Percentiles rank a stretch among this genome's conserved stretches.
These are phyloP conservation scores for Ophioderma brevispina DNA, from an alignment of 35 echinoderm and acorn worm species.

Conservation along the genomic window DNA sequence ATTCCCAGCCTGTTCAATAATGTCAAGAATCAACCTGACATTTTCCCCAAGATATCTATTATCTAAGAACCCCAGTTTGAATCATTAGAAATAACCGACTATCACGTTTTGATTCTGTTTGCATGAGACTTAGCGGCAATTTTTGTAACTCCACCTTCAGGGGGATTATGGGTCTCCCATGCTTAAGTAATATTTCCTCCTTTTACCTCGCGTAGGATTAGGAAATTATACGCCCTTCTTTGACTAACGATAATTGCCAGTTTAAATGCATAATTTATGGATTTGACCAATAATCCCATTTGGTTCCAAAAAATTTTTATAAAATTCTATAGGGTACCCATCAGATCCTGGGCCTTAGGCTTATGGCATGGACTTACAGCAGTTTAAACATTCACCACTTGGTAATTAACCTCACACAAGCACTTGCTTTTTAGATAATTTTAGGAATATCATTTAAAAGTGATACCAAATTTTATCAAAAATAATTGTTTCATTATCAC, in stretches of 20 bases:
- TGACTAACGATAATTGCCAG: constrained; percentile 1
- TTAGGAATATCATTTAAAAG: constrained; percentile 3
- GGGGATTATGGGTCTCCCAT: not conserved
- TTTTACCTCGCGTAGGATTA: not conserved
- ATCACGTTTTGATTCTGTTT: not conserved
- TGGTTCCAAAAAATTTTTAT: constrained; percentile 13
- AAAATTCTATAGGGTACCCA: too few relatives aligned
- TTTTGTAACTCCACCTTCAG: not conserved
- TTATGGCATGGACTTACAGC: not conserved
- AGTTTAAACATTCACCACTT: constrained; percentile 15
- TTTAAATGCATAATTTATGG: constrained; percentile 31
- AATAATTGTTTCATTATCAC: not conserved
- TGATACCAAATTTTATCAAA: not conserved
- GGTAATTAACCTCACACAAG: constrained; percentile 36
- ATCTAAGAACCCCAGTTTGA: not conserved
- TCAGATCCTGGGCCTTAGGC: constrained; percentile 2
- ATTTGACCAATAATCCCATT: not conserved
- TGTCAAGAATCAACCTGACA: not conserved
- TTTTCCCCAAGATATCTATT: not conserved
- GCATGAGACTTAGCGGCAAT: not conserved
- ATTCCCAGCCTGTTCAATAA: not conserved
- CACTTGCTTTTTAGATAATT: not conserved
- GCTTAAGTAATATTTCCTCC: not conserved
- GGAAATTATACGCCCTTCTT: not conserved
- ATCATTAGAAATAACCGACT: not conserved